Evolutionary conservation across 2,888 invertebrate genomes (phyloP), one percentile per base, ranked within the genome.

Genomic region (Maniola hyperantus): DNA sequence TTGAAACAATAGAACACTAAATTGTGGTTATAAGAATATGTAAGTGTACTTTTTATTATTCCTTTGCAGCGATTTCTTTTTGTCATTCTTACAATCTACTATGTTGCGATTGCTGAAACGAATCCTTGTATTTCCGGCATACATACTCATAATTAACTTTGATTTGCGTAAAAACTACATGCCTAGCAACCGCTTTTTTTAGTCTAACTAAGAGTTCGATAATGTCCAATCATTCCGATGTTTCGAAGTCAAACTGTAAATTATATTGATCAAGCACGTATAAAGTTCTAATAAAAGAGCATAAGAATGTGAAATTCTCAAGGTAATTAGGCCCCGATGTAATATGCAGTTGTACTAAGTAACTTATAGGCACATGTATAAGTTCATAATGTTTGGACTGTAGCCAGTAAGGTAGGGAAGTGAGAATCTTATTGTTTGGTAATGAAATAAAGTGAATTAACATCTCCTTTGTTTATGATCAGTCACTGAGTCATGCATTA

Each of bases 11-110:
- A 73, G 72, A 70, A 69, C 70, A 73, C 74, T 72, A 78, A 70
- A 78, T 69, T 66, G 72, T 75, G 77, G 73, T 79, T 74, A 65
- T 76, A 77, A 76, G 68, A 71, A 79, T 81, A 80, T 78, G 87
- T 88, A 82, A 88, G 88, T 88, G 76, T 76, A 73, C 76, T 72
- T 71, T 80, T 77, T 73, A 79, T 72, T 70, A 73, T 71, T 71
- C 70, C 70, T 77, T 78, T 75, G 74, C 75, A 78, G 79, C 74
- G 80, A 83, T 84, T 83, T 81, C 77, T 83, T 80, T 82, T 82
- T 76, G 73, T 68, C 73, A 74, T 76, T 70, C 74, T 71, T 59
- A 71, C 72, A 66, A 60, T n/a, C 66, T 66, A 64, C 76, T 76
- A 72, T 74, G 69, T 65, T 70, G 65, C 62, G 59, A 66, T 60